Base-by-base conservation (phyloP, 2,113 vertebrate species). In the Caranx ignobilis region DNA sequence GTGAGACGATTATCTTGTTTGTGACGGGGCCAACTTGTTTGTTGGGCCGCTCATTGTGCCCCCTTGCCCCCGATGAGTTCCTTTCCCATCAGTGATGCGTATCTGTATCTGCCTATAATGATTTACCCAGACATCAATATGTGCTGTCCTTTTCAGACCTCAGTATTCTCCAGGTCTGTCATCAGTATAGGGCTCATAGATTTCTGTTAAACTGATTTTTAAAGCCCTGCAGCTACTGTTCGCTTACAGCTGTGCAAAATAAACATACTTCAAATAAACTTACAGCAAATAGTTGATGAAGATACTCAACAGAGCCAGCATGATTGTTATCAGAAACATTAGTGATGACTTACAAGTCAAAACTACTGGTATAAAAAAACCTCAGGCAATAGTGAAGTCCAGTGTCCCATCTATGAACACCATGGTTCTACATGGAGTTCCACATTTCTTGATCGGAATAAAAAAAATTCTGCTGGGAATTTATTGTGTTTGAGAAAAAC, bases 91-190 rank as follows among this genome's bases (percentile, higher is more conserved):
- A 52, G 50, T 63, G 70, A 35, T 55, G 59, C 32, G 50, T 37
- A 68, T 57, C 37, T 60, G 39, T 41, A 11, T 41, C 11, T 56
- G 37, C 48, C n/a, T 73, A 41, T 81, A 91, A 90, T 91, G 45
- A 88, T 92, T 91, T 69, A 90, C 87, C 56, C 78, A 60, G 72
- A 73, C 43, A 81, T 85, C 81, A 85, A 91, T 88, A 83, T 73
- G 63, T 72, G 31, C 35, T 71, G 75, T 79, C 52, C 67, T 71
- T 26, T 41, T 43, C 57, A 73, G 54, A 71, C 16, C 18, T 69
- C 47, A 7, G 12, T 61, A 32, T 47, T 61, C 21, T 75, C 35
- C 5, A 48, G 34, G 64, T 62, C 26, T 63, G 31, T 47, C 0
- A 50, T 45, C 11, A 26, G 0, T 10, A 2, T 35, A 50, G 35